Base-by-base conservation (phyloP, 2,113 vertebrate species). In the Saimiri boliviensis region DNA sequence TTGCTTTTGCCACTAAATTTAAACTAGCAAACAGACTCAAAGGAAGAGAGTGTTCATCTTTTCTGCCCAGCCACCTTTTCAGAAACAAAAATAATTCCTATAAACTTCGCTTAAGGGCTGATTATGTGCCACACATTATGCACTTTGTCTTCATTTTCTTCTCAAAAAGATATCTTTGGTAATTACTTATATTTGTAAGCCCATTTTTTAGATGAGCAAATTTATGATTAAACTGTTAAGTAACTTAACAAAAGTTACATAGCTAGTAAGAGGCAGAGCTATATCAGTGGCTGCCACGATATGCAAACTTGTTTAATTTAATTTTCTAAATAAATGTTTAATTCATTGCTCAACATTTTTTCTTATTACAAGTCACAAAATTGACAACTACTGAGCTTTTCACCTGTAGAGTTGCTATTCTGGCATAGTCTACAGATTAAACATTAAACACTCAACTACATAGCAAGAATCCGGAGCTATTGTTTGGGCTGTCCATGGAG, bases 161-260 rank as follows among this genome's bases (percentile, higher is more conserved):
- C 42, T 87, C 37, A 45, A 42, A 45, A 70, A 83, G 27, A 76
- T 7, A 19, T 1, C 27, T 54, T 86, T 86, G n/a, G 84, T 56
- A 74, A 91, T 91, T 82, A 80, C 8, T 84, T 80, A 35, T 91
- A n/a, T 73, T 77, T 58, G 60, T 76, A 79, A 92, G 25, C 11
- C 37, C 66, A 89, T 84, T 94, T 52, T 76, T 80, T 54, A 94
- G 35, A 27, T 87, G 63, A 94, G 37, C 12, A 93, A 89, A 74
- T 80, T 94, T 27, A 80, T 40, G 40, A 80, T 30, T 40, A 45
- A 74, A 20, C 80, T 87, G 25, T 70, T 89, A 86, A 66, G 40
- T 70, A 81, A 86, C 3, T 49, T n/a, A 42, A 73, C 2, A 87
- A 56, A 93, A 30, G 8, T 80, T 6, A 45, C 52, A 74, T 8